phyloP scores from a whole-genome alignment of 1,140 invertebrate genomes.

The Penaeus japonicus region DNA sequence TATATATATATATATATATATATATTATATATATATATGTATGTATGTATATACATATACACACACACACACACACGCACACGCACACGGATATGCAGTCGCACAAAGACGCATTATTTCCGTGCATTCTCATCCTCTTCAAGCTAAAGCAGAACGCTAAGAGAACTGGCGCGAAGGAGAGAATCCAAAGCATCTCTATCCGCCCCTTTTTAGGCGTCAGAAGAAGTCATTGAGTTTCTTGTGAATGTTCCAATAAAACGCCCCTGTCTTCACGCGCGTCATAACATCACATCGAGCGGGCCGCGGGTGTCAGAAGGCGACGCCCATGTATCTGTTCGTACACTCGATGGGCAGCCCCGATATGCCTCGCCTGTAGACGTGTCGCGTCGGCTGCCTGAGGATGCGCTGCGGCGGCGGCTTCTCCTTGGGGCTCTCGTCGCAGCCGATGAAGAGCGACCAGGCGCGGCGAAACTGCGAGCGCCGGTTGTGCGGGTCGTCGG shows the following conservation, averaged over 20 bases:
- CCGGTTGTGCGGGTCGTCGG: not conserved
- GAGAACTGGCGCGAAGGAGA: no score
- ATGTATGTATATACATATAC: no score
- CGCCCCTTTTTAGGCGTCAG: no score
- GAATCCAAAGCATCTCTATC: no score
- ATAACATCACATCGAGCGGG: not conserved
- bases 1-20: conserved; percentile 9
- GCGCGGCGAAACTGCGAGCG: conserved; percentile 34
- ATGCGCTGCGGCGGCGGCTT: conserved; percentile 37
- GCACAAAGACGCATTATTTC: no score
- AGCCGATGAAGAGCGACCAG: conserved; percentile 33
- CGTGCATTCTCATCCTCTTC: no score
- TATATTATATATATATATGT: not conserved
- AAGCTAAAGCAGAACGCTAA: no score
- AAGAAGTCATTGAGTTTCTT: not conserved
- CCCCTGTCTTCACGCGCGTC: not conserved
- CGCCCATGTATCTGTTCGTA: conserved; percentile 22
- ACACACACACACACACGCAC: no score
- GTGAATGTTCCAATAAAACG: not conserved
- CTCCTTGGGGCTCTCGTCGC: conserved; percentile 23
- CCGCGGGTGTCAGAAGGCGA: conserved; percentile 26
- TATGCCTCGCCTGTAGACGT: conserved; percentile 33
- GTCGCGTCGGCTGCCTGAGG: conserved; percentile 39
- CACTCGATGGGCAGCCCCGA: conserved; percentile 44
- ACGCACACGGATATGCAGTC: no score